phyloP scores from a whole-genome alignment of 2,888 invertebrate genomes.

The Cryptus viduatorius region DNA sequence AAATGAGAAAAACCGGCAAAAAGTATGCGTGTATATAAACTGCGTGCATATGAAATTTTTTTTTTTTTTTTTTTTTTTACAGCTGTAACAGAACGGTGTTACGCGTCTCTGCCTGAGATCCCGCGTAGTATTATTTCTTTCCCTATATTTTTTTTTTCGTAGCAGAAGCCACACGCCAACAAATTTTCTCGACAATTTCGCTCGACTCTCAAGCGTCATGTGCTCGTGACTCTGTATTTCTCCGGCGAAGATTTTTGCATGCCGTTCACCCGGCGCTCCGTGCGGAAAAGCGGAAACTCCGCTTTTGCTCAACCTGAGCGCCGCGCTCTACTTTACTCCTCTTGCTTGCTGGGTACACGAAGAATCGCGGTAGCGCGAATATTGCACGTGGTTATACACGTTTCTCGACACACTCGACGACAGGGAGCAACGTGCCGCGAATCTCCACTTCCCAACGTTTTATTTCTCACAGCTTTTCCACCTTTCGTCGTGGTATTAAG shows the following conservation, averaged over 20 bases:
- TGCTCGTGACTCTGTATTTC: background rate
- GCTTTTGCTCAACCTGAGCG: constrained; percentile 3
- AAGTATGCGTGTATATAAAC: background rate
- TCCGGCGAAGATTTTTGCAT: constrained; percentile 9
- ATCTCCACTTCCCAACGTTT: constrained; percentile 37
- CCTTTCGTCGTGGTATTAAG: constrained; percentile 30
- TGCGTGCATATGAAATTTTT: background rate
- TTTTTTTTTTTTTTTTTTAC: background rate
- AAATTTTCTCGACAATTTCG: constrained; percentile 36
- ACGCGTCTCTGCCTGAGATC: background rate
- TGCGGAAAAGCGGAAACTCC: constrained; percentile 25
- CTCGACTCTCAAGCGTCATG: background rate
- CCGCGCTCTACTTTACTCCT: no score
- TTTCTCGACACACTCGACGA: constrained; percentile 23
- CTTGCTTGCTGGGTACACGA: no score
- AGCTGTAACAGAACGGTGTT: background rate
- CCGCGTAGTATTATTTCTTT: constrained; percentile 4
- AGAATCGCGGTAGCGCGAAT: background rate
- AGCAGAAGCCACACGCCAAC: constrained; percentile 17
- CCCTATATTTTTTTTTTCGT: constrained; percentile 26
- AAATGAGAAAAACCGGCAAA: background rate
- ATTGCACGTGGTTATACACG: background rate
- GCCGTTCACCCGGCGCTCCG: background rate
- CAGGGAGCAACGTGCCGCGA: constrained; percentile 48
- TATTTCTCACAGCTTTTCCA: constrained; percentile 21